Evolutionary conservation across 2,888 invertebrate genomes (phyloP), one percentile per base, ranked within the genome.

Genomic region (Lutraria lutraria): DNA sequence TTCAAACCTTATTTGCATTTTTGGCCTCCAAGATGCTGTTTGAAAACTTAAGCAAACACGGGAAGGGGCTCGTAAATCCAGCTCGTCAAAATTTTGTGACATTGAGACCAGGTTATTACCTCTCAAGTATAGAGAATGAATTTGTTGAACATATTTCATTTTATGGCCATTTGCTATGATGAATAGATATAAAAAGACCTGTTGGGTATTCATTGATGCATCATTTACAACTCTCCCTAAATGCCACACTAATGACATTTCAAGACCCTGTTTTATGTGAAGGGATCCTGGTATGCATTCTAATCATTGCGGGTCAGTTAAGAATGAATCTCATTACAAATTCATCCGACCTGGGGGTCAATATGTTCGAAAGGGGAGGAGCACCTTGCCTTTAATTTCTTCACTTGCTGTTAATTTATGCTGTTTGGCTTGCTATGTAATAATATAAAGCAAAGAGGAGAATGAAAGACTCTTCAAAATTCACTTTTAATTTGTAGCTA

Each of bases 401-500:
- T 43, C 43, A 43, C 43, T 43, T 43, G 43, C 43, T 43, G 43
- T 43, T 43, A 43, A 43, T 43, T 43, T 43, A 8, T 43, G 43
- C 43, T 8, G 4, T 43, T 43, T 43, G 43, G 43, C 43, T 43
- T 43, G 43, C 43, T 43, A 43, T 43, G 43, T 43, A 43, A 43
- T 43, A 43, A 43, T 8, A 43, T 19, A 12, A 19, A 56, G 19
- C 56, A 56, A 56, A 12, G n/a, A 72, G 72, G 84, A 85, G 43
- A 85, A 85, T 60, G 34, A 25, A 80, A 31, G 60, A n/a, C 79
- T 60, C 85, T 85, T 85, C 80, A 34, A 43, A 31, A 79, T 79
- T 85, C 25, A 19, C 34, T 60, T 85, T 85, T 79, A 85, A 79
- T 84, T 60, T 85, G 79, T 85, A 80, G 43, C 31, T 19, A 10